A percentile compares a stretch with the other conserved stretches of the same genome.
Evolutionary conservation across 2,888 invertebrate species (phyloP).

Genomic region (Metacarcinus magister): DNA sequence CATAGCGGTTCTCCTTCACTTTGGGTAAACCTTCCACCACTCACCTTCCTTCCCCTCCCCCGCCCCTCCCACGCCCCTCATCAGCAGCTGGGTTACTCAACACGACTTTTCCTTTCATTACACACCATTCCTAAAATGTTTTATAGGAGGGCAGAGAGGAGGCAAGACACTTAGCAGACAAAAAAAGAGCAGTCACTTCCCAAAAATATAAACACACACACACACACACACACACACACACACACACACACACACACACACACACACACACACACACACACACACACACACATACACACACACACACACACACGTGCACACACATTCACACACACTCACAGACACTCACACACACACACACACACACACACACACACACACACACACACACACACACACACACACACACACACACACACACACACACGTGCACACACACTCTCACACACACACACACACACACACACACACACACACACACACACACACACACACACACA

Average conservation of each 20-base stretch:
- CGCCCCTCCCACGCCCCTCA: background rate
- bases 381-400: no score
- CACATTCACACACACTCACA: no score
- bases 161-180: no score
- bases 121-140: background rate
- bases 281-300: constrained; percentile 53
- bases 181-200: no score
- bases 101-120: background rate
- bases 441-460: background rate
- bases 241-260: constrained; percentile 32
- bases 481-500: constrained; percentile 35
- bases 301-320: background rate
- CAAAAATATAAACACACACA: no score
- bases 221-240: background rate
- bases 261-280: constrained; percentile 49
- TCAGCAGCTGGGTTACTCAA: background rate
- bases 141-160: no score
- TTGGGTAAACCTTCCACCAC: no score
- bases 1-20: background rate
- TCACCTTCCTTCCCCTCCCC: background rate
- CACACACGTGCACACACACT: no score
- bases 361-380: no score
- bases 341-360: no score
- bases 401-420: no score
- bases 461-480: background rate